These are phyloP conservation scores for Callinectes sapidus DNA, from an alignment of 2,888 invertebrate species.

Conservation along the genomic window DNA sequence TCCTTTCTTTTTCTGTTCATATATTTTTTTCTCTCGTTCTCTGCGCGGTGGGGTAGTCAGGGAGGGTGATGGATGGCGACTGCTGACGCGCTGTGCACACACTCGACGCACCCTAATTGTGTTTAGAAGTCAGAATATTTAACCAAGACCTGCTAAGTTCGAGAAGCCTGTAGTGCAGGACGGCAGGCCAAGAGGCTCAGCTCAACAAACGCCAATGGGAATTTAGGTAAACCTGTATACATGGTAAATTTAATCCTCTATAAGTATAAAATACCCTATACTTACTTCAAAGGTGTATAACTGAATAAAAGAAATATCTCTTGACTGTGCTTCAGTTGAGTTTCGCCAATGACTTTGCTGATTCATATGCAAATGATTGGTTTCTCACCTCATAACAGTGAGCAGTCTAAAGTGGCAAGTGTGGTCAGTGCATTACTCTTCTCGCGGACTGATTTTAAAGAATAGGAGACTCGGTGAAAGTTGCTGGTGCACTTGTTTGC, in stretches of 20 bases:
- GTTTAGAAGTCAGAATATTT: slow-evolving; percentile 34
- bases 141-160: slow-evolving; percentile 22
- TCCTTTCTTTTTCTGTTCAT: slow-evolving; percentile 15
- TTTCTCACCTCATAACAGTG: not conserved
- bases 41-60: slow-evolving; percentile 10
- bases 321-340: not conserved
- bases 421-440: not conserved
- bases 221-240: not conserved
- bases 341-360: not conserved
- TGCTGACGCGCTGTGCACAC: slow-evolving; percentile 34
- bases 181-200: not conserved
- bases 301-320: not conserved
- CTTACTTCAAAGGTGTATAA: not conserved
- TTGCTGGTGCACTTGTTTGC: not conserved
- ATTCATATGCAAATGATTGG: not conserved
- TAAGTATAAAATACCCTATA: not conserved
- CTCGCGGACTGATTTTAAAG: slow-evolving; percentile 22
- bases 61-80: slow-evolving; percentile 34
- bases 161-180: not conserved
- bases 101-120: slow-evolving; percentile 36
- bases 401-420: not conserved
- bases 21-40: not conserved
- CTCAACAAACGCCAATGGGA: not conserved
- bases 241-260: not conserved
- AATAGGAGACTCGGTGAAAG: slow-evolving; percentile 3